Percentiles rank a stretch among this genome's conserved stretches.
These are phyloP conservation scores for Tiaroga cobitis DNA, from an alignment of 2,797 vertebrate genomes.

Conservation along the genomic window DNA sequence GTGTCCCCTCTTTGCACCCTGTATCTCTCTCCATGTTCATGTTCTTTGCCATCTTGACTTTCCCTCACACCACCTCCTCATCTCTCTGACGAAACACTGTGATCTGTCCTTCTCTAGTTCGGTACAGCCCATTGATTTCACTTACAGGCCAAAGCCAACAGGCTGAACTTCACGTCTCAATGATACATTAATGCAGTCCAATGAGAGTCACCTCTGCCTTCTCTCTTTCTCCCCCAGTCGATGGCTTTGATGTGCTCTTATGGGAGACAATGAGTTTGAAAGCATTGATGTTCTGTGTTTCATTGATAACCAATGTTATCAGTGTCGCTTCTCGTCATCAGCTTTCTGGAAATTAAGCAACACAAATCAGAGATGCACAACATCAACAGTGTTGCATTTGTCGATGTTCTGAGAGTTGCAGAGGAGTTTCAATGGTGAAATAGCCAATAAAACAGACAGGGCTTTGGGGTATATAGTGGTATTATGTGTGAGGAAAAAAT, in stretches of 20 bases:
- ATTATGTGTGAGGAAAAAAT: background rate
- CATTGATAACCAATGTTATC: background rate
- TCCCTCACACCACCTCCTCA: background rate
- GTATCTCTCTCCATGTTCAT: slow-evolving; percentile 10
- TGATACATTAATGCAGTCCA: background rate
- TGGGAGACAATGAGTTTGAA: background rate
- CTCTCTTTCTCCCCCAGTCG: background rate
- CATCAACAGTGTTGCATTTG: background rate
- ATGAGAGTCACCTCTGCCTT: background rate
- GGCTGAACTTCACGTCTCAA: background rate
- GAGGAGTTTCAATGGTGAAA: background rate
- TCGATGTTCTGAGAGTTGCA: background rate
- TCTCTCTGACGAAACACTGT: slow-evolving; percentile 2
- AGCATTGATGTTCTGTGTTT: background rate
- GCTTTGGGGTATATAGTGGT: background rate
- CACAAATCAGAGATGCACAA: background rate
- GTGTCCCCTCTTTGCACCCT: slow-evolving; percentile 37
- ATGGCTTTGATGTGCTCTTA: background rate
- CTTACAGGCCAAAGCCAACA: background rate
- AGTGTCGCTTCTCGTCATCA: background rate
- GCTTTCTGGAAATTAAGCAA: background rate
- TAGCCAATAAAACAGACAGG: background rate
- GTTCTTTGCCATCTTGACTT: slow-evolving; percentile 9
- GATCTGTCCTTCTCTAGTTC: slow-evolving; percentile 18
- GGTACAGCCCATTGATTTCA: background rate